Evolutionary conservation across 2,888 invertebrate species (phyloP), one percentile per base, ranked within the genome.

Genomic region (Lamproptera curius): DNA sequence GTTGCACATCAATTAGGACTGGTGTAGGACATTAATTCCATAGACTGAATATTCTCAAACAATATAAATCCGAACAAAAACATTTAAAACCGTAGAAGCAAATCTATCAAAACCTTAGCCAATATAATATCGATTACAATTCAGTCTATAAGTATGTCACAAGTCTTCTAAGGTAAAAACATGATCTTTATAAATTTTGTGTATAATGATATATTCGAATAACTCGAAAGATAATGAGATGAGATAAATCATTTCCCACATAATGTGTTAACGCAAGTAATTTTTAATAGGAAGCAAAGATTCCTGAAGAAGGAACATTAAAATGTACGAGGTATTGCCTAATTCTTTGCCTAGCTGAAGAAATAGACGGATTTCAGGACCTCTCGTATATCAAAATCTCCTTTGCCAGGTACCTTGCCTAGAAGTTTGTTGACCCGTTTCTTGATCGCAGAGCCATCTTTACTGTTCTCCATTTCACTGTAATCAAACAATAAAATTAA

Each of bases 361-460:
- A 97, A 97, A 74, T 96, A 97, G 10, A 92, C 88, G 0, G 97
- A 97, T 17, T 91, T 73, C 34, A 95, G 81, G 16, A 97, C 95
- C 59, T 91, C 90, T 0, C 89, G 83, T 35, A 97, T 86, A 64
- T 96, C 90, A 64, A 97, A 96, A 58, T 91, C 80, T 1, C 96
- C 97, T 64, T 92, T 95, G 44, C 83, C 68, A 1, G 97, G 97
- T 46, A 96, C 85, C 51, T 89, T 81, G 34, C 72, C 68, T 6
- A 96, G 79, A 1, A 91, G 67, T 20, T 78, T 79, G 70, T 92
- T 92, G 42, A 93, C 84, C 58, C 91, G 91, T 45, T 81, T 88
- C 69, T 91, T 93, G 38, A 90, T 88, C 28, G 89, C 70, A 42
- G 91, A 90, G 23, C 83, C 77, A 3, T 76, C 64, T 2, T 88